Base-by-base conservation (phyloP, 2,888 invertebrate species). In the Meghimatium bilineatum region DNA sequence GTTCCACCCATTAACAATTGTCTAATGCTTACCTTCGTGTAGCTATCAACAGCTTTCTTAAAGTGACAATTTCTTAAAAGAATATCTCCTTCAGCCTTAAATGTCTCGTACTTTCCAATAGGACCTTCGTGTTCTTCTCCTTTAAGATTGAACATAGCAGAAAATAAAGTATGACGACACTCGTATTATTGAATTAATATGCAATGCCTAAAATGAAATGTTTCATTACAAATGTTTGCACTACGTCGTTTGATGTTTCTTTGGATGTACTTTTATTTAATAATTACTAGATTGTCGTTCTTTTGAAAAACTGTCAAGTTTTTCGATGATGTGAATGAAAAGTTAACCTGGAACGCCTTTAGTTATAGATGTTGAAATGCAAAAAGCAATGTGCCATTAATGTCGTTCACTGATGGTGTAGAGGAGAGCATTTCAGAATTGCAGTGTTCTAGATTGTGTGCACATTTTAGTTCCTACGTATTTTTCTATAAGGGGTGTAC, bases 11-110 rank as follows among this genome's bases (percentile, higher is more conserved):
- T n/a, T n/a, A n/a, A n/a, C n/a, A n/a, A n/a, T n/a, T n/a, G n/a
- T 34, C 10, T 34, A 6, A 14, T 14, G 77, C 87, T 90, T 85
- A 91, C 92, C 85, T 88, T 89, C 44, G 90, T 90, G 87, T 90
- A 93, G 84, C 90, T 91, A 80, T 92, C 91, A 14, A 92, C 90
- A 8, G 92, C 91, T 88, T 92, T 92, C 85, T 88, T 91, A 88
- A 90, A 91, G 86, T 92, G 91, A 66, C 91, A 91, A 86, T 92
- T 91, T 80, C 92, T 93, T 87, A 89, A 92, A 2, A 92, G 86
- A 6, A 90, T 87, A 85, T 93, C 93, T 29, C 91, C 93, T 85
- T 92, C 92, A 12, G 92, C 92, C 86, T 91, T 91, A 87, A 90
- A 93, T 44, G 91, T 91, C 88, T 93, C 93, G 88, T 92, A 93